Evolutionary conservation across 2,113 vertebrate genomes (phyloP).

Genomic region (Platanista minor): DNA sequence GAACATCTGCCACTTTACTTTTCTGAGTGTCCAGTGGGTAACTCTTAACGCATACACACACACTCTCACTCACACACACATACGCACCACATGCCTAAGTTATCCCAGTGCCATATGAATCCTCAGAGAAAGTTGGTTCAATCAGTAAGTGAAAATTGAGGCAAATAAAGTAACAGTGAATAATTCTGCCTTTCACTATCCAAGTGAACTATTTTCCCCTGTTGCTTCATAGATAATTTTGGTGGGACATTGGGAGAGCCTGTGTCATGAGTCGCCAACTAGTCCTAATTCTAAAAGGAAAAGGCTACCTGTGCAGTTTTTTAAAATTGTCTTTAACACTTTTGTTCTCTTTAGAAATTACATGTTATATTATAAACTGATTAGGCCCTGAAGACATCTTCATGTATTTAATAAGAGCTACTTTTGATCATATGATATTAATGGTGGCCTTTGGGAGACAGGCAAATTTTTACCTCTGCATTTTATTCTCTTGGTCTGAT

Average conservation of each 20-base stretch:
- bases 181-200: background rate
- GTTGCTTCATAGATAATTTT: background rate
- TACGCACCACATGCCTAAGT: no score
- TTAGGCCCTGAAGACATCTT: background rate
- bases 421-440: background rate
- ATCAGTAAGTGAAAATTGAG: background rate
- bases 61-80: no score
- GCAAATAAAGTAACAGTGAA: background rate
- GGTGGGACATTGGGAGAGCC: background rate
- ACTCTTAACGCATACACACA: background rate
- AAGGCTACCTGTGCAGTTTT: background rate
- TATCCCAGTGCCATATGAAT: background rate
- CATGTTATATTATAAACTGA: background rate
- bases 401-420: background rate
- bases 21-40: background rate
- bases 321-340: background rate
- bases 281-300: background rate
- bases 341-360: background rate
- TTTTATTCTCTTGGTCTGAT: slow-evolving; percentile 9
- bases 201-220: background rate
- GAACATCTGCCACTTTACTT: background rate
- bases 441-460: background rate
- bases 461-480: background rate
- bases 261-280: background rate
- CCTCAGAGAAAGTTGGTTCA: background rate